Evolutionary conservation across 2,113 vertebrate species (phyloP).

Genomic region (Potamarius usumacintae): DNA sequence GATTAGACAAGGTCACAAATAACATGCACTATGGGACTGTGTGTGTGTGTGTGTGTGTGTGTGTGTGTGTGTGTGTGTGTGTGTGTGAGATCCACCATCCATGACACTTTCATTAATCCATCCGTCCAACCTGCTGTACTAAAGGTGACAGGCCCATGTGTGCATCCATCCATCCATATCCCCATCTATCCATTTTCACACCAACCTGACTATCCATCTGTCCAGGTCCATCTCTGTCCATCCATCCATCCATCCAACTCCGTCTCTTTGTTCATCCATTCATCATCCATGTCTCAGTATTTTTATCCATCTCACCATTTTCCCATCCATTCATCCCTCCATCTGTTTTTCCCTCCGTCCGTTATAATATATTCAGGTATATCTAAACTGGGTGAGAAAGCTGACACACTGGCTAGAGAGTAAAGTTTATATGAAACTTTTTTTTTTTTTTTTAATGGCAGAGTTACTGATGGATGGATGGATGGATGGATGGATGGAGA

Average conservation of each 20-base stretch:
- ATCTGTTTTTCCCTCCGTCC: not conserved
- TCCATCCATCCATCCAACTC: not conserved
- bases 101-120: not conserved
- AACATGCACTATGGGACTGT: not conserved
- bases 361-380: not conserved
- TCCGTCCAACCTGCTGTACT: not conserved
- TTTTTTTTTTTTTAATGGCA: too few species aligned
- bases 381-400: not conserved
- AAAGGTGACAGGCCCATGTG: not conserved
- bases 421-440: not conserved
- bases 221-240: not conserved
- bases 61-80: not conserved
- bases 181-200: not conserved
- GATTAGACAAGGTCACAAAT: not conserved
- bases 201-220: not conserved
- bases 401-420: not conserved
- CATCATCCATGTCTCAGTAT: not conserved
- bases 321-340: not conserved
- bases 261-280: not conserved
- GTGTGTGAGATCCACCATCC: not conserved
- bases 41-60: not conserved
- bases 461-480: not conserved
- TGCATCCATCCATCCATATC: not conserved
- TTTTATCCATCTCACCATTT: not conserved
- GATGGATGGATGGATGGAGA: not conserved